Conservation (phyloP, 2,888 invertebrate species). For the Luperina nickerlii region DNA sequence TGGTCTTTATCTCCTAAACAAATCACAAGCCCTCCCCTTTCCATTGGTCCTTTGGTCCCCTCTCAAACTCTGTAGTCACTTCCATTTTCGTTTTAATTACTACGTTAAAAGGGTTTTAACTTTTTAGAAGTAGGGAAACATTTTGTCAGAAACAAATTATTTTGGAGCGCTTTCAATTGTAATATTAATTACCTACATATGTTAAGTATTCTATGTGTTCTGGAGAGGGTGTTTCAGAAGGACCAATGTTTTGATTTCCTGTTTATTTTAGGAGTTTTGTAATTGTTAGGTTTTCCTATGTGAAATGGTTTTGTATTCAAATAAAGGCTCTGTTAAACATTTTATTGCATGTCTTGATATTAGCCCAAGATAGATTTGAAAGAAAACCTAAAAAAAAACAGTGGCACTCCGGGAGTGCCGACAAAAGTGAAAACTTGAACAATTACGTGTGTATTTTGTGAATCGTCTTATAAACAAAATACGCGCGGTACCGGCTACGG, state of each 20-base stretch:
- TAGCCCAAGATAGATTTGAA: neutral
- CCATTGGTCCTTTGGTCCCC: neutral
- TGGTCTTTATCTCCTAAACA: slow-evolving; percentile 13
- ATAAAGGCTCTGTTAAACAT: neutral
- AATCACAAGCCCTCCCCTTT: slow-evolving; percentile 7
- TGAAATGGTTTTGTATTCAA: neutral
- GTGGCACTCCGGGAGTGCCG: too few relatives aligned
- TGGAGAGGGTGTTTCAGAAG: neutral
- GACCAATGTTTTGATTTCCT: neutral
- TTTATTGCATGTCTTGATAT: neutral
- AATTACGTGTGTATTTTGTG: too few relatives aligned
- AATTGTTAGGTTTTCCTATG: neutral
- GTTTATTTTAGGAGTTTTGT: slow-evolving; percentile 5
- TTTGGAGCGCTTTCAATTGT: slow-evolving; percentile 9
- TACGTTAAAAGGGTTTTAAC: slow-evolving; percentile 36
- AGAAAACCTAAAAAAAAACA: neutral
- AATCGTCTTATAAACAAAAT: too few relatives aligned
- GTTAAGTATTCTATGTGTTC: slow-evolving; percentile 14
- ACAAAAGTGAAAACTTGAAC: too few relatives aligned
- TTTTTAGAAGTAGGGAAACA: slow-evolving; percentile 20
- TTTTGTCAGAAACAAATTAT: slow-evolving; percentile 23
- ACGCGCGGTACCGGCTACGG: too few relatives aligned
- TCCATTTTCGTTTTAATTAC: slow-evolving; percentile 39
- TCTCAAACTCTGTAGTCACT: slow-evolving; percentile 38
- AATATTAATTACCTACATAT: slow-evolving; percentile 28